Base-by-base conservation (phyloP, 2,113 vertebrate genomes). In the Protobothrops mucrosquamatus region DNA sequence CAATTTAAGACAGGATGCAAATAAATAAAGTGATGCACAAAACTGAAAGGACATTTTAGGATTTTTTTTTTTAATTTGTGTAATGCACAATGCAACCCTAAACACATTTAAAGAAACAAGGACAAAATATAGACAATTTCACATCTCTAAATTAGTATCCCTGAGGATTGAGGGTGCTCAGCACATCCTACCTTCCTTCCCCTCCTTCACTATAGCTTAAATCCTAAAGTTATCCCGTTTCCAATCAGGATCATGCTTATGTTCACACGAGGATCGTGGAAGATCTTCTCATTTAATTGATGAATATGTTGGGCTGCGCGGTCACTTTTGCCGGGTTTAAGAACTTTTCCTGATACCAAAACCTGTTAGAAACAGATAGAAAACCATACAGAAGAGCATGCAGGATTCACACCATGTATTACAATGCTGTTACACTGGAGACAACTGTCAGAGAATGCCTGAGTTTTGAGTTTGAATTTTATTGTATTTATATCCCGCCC, bases 201-300 rank as follows among this genome's bases (percentile, higher is more conserved):
- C 34, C n/a, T 57, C 54, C 29, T 56, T 48, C 2, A 2, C 10
- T 87, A 98, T 2, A 98, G 85, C 95, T 99, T 99, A 93, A 99
- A 98, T 0, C 98, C 99, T 59, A 99, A 95, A 0, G 98, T 98
- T 64, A 99, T 96, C 5, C 99, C 99, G 5, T 99, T 99, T 26
- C 98, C 98, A 86, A 99, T 95, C 1, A 98, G 98, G 52, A 99
- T 97, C 98, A 99, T 99, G 96, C 98, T 99, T 94, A 99, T 97
- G 87, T 94, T 98, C 94, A 99, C 94, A 0, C 99, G 96, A 43
- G 97, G 43, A 29, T 99, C 99, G 43, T 95, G 96, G 94, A 98
- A 91, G 93, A 99, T 95, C 96, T 99, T 99, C 97, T 99, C 98
- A 54, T 99, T 99, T 88, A 99, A 98, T 89, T 94, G 98, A 93